Evolutionary conservation across 1,140 invertebrate genomes (phyloP), one percentile per base, ranked within the genome.

Genomic region (Fopius arisanus): DNA sequence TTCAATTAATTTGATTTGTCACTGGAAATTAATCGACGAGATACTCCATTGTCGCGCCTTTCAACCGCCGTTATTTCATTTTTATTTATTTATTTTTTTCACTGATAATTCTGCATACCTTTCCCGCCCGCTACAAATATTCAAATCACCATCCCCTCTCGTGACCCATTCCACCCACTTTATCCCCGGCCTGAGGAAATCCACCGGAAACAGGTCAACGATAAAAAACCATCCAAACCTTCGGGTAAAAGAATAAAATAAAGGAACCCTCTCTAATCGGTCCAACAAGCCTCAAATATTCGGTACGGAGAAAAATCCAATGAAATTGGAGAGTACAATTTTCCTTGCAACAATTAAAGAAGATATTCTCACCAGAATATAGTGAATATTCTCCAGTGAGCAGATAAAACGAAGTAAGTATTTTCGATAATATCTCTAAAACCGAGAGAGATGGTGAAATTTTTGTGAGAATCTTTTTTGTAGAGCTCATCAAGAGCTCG

Each of bases 201-300:
- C 43, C 43, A 26, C 54, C 54, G 54, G 54, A 59, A 59, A 59
- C 54, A 59, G 54, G 54, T 59, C 23, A 59, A 59, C 54, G 54
- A 59, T 59, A 59, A 59, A 59, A 59, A 51, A 51, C 7, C 43
- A 19, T 59, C 54, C 54, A 59, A 59, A 59, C 54, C 54, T 59
- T 12, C 14, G 2, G 14, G 26, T 26, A 59, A 59, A 59, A 14
- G 54, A 59, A 26, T 59, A 26, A 59, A 59, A 23, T 26, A 51
- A 51, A 51, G n/a, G 23, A 59, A 26, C 54, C 54, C 54, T 59
- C 54, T 59, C 54, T 59, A 59, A 59, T 59, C 54, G 54, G 54
- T 59, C 54, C 54, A 59, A 59, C 54, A 59, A 59, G 54, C 54
- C 54, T 59, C 54, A 59, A 59, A 3, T 59, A 3, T 26, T 26